phyloP scores from a whole-genome alignment of 1,140 invertebrate genomes.

The Aethina tumida region DNA sequence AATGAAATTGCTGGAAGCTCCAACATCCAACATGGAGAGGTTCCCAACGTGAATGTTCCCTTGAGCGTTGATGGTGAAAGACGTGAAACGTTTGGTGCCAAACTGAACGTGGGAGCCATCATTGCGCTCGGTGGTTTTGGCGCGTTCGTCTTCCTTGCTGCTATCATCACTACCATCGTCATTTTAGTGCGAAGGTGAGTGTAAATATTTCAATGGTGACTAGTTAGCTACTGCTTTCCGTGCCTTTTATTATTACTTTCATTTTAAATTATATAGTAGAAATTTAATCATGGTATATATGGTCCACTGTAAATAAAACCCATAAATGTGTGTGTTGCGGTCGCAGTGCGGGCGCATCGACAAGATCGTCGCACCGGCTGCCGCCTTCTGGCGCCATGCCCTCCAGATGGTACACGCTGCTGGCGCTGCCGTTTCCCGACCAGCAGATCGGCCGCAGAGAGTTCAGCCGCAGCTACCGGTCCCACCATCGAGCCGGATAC shows the following conservation, averaged over 20 bases:
- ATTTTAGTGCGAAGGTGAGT: constrained; percentile 81
- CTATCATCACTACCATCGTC: constrained; percentile 79
- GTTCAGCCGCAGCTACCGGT: constrained; percentile 61
- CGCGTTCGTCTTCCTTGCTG: constrained; percentile 80
- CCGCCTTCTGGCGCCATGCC: constrained; percentile 47
- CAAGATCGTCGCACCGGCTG: constrained; percentile 39
- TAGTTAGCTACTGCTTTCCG: no score
- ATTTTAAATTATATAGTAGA: neutral
- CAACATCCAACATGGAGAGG: constrained; percentile 43
- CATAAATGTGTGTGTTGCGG: constrained; percentile 19
- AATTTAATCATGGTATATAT: constrained; percentile 3
- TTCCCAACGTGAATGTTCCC: constrained; percentile 56
- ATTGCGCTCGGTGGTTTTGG: constrained; percentile 84
- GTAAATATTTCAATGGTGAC: neutral
- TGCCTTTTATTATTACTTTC: no score
- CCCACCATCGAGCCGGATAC: constrained; percentile 66
- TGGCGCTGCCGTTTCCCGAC: constrained; percentile 84
- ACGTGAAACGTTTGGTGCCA: constrained; percentile 57
- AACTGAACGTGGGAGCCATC: constrained; percentile 74
- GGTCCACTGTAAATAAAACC: neutral
- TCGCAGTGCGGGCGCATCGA: constrained; percentile 37
- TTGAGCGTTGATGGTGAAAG: constrained; percentile 54
- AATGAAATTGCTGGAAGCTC: constrained; percentile 43
- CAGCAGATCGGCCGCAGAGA: constrained; percentile 78
- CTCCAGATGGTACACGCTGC: constrained; percentile 77